Base-by-base conservation (phyloP, 2,113 vertebrate species). In the Lasiurus cinereus region DNA sequence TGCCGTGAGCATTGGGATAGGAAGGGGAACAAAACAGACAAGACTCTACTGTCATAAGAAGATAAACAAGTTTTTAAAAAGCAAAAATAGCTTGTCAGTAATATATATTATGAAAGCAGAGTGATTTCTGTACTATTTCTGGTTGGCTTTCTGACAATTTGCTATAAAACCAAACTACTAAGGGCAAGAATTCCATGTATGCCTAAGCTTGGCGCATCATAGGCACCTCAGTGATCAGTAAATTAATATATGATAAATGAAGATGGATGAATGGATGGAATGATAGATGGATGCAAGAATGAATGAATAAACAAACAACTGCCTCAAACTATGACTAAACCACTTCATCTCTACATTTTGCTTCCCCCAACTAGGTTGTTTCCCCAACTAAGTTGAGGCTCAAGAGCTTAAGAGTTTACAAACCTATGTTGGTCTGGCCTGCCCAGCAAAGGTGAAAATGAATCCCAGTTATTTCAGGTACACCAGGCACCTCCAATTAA, bases 61-160 rank as follows among this genome's bases (percentile, higher is more conserved):
- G 43, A 54, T 62, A 78, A 79, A 52, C 10, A 82, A 77, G 33
- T 52, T 50, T 62, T 62, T 12, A 64, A 85, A 78, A 43, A 5
- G 2, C 29, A 93, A 96, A 83, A 66, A 80, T 87, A 89, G 93
- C 73, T 70, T 87, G n/a, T 84, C 66, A 66, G 46, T 48, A 16
- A 88, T 36, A 90, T 5, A 6, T 72, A 90, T 27, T 80, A 64
- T 33, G 62, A 80, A 96, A 80, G 92, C 22, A 91, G 83, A 24
- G 27, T 92, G 29, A 82, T 64, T 83, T 94, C 62, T 93, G 9
- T 82, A 84, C n/a, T 80, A 88, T 80, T 82, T 91, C 39, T 46
- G 21, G 11, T 0, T 67, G 85, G 33, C 7, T 77, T 93, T 90
- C 70, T 56, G 73, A 27, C 84, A 83, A 79, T 21, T 86, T 95